A percentile compares a stretch with the other conserved stretches of the same genome.
Conservation (phyloP, 2,797 vertebrate genomes). For the Stomatorhinus walkeri region DNA sequence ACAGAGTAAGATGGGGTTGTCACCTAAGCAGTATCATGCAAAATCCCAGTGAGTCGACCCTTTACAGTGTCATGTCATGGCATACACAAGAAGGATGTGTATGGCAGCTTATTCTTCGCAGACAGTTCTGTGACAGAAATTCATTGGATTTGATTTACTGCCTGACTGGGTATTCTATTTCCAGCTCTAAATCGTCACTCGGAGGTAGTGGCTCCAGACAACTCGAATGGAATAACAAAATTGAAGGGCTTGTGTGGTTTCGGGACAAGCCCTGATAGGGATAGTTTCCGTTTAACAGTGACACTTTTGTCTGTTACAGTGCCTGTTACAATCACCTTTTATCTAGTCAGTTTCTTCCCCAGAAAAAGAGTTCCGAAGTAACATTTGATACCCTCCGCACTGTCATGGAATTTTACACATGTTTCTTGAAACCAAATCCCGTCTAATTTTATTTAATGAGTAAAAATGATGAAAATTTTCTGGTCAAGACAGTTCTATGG, state of each 20-base stretch:
- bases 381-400: not conserved
- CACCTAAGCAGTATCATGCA: not conserved
- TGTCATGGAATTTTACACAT: not conserved
- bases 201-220: slow-evolving; percentile 1
- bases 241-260: not conserved
- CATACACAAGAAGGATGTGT: not conserved
- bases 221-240: not conserved
- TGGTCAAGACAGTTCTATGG: not conserved
- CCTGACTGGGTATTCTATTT: not conserved
- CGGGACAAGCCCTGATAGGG: not conserved
- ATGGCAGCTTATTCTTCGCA: not conserved
- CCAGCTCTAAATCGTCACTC: not conserved
- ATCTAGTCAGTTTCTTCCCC: not conserved
- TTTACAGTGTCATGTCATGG: not conserved
- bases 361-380: not conserved
- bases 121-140: slow-evolving; percentile 1
- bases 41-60: not conserved
- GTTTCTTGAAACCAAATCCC: not conserved
- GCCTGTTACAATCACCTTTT: not conserved
- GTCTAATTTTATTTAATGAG: not conserved
- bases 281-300: not conserved
- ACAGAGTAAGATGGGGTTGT: not conserved
- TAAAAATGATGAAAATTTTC: not conserved
- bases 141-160: slow-evolving; percentile 13
- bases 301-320: not conserved